A percentile compares a stretch with the other conserved stretches of the same genome.
Conservation (phyloP, 2,797 vertebrate genomes). For the Acrossocheilus wenchowensis region DNA sequence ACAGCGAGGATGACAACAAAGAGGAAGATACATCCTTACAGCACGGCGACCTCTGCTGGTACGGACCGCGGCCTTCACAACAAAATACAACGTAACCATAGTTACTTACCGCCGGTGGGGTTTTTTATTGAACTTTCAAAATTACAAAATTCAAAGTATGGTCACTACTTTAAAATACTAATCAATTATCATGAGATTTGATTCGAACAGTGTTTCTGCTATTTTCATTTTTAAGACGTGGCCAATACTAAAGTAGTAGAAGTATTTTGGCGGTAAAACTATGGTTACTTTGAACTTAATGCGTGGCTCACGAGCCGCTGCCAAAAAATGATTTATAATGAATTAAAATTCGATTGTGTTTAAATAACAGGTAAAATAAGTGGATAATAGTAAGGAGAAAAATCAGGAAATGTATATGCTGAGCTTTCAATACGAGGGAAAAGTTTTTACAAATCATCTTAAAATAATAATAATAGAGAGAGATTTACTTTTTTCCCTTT, state of each 20-base stretch:
- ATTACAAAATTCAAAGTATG: no score
- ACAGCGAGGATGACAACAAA: slow-evolving; percentile 36
- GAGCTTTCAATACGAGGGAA: not conserved
- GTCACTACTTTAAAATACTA: not conserved
- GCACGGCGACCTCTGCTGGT: slow-evolving; percentile 52
- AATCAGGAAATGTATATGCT: not conserved
- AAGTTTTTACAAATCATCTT: not conserved
- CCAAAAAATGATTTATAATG: not conserved
- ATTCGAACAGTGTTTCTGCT: not conserved
- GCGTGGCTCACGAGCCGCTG: no score
- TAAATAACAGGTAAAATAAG: not conserved
- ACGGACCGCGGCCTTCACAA: not conserved
- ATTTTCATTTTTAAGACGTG: not conserved
- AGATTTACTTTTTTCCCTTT: not conserved
- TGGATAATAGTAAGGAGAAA: not conserved
- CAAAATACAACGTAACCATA: not conserved
- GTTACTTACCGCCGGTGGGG: not conserved
- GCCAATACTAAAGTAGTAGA: not conserved
- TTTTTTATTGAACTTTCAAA: no score
- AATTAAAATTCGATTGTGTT: not conserved
- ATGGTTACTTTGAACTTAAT: not conserved
- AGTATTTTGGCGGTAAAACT: not conserved
- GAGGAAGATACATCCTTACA: not conserved
- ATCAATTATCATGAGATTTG: not conserved
- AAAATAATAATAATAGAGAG: not conserved